Conservation (phyloP, 23 tunicate genomes). For the Phallusia fumigata region DNA sequence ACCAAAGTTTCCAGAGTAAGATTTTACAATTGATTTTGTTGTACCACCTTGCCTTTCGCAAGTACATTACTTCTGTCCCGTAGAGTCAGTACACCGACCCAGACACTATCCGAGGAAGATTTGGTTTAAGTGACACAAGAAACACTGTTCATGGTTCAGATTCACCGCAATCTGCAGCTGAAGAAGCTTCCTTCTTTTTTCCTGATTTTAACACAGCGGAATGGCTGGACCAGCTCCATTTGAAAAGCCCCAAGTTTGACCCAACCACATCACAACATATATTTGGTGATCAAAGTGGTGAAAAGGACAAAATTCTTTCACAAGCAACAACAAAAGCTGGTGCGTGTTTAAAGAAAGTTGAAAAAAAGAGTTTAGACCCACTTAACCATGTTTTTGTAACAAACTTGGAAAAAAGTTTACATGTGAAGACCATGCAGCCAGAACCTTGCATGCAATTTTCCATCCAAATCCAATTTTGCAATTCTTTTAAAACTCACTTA, state of each 20-base stretch:
- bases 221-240: background rate
- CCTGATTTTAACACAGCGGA: conserved; percentile 25
- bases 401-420: too few relatives aligned
- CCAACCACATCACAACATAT: background rate
- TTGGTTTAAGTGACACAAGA: conserved; percentile 87
- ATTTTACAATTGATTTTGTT: too few relatives aligned
- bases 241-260: background rate
- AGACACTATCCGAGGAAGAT: conserved; percentile 56
- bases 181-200: conserved; percentile 49
- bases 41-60: too few relatives aligned
- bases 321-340: too few relatives aligned
- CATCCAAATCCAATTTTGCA: too few relatives aligned
- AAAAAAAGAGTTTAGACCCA: too few relatives aligned
- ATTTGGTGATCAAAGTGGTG: background rate
- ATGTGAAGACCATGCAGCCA: too few relatives aligned
- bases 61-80: too few relatives aligned
- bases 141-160: conserved; percentile 93
- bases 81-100: conserved; percentile 60
- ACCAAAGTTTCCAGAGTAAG: conserved; percentile 67
- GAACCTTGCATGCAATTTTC: too few relatives aligned
- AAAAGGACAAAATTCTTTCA: background rate
- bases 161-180: conserved; percentile 42
- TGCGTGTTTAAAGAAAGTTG: too few relatives aligned
- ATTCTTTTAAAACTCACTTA: background rate
- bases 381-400: too few relatives aligned